Evolutionary conservation across 2,888 invertebrate genomes (phyloP).

Genomic region (Cheilosia vernalis): DNA sequence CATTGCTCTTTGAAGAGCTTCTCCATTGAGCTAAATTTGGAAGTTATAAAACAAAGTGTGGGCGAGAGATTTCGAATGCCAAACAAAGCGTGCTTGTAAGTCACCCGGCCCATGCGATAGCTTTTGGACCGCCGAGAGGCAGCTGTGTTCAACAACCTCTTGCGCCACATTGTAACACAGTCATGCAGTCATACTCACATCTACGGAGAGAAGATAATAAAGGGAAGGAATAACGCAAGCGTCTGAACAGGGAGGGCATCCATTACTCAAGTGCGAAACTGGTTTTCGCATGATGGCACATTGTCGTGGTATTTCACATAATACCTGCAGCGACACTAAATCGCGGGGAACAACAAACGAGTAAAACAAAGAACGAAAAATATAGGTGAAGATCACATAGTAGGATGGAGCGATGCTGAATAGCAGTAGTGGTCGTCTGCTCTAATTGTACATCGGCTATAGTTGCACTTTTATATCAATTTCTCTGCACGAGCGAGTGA

Average conservation of each 20-base stretch:
- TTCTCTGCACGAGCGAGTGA: slow-evolving; percentile 48
- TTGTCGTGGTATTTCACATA: slow-evolving; percentile 3
- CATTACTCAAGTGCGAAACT: slow-evolving; percentile 24
- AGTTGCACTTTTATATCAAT: slow-evolving; percentile 56
- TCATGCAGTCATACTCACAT: background rate
- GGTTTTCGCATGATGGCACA: slow-evolving; percentile 11
- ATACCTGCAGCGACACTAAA: background rate
- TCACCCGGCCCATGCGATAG: background rate
- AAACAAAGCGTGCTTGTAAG: background rate
- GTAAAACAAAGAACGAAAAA: slow-evolving; percentile 33
- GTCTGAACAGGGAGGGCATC: slow-evolving; percentile 19
- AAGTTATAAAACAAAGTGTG: background rate
- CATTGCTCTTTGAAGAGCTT: background rate
- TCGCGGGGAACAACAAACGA: slow-evolving; percentile 3
- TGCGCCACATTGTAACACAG: background rate
- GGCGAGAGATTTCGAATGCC: background rate
- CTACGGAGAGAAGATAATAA: background rate
- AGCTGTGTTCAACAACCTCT: background rate
- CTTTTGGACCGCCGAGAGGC: slow-evolving; percentile 1
- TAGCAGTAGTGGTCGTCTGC: slow-evolving; percentile 8
- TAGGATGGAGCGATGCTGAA: slow-evolving; percentile 27
- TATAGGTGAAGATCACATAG: slow-evolving; percentile 49
- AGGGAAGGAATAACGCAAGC: background rate
- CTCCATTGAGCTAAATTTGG: background rate
- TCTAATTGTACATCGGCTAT: slow-evolving; percentile 45